Base-by-base conservation (phyloP, 2,888 invertebrate species). In the Ypsolopha scabrella region DNA sequence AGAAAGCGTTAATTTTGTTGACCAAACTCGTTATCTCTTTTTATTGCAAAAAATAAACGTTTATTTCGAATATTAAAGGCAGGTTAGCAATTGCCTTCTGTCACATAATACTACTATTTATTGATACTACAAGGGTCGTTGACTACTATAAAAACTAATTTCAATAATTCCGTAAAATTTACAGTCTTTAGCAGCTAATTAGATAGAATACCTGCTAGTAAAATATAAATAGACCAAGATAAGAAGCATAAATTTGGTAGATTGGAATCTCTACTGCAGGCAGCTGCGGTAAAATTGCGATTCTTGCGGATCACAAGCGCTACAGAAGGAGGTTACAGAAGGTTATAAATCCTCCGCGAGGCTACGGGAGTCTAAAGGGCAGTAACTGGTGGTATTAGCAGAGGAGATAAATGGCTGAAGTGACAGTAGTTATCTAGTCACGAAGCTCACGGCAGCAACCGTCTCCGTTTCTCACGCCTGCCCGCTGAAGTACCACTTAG, bases 381-480 rank as follows among this genome's bases (percentile, higher is more conserved):
- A 24, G 4, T 24, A 24, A 57, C 54, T 62, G 58, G 58, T 60
- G 60, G 64, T 58, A 61, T 61, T 65, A 65, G 60, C 54, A 57
- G 55, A 54, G 56, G 53, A 56, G 59, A 62, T 53, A 54, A 55
- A 52, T 54, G 55, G 54, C 44, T 48, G 53, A 50, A 52, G 51
- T 52, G 41, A 61, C 24, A 24, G 62, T 63, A 63, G 62, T 62
- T 62, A 54, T 55, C 65, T 60, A 68, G 76, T 80, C 77, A 80
- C 76, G 80, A 77, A 67, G 61, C 57, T 60, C 56, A 56, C 59
- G 60, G 60, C 50, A 14, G 49, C 41, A 50, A n/a, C 64, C 59
- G 58, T 62, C 65, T 70, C 70, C 68, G 68, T 68, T 78, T 79
- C 81, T 79, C 82, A 81, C 79, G 77, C 72, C 70, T 67, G 67